Percentiles rank a stretch among this genome's conserved stretches.
phyloP scores from a whole-genome alignment of 2,113 vertebrate species.

The Gorilla gorilla region DNA sequence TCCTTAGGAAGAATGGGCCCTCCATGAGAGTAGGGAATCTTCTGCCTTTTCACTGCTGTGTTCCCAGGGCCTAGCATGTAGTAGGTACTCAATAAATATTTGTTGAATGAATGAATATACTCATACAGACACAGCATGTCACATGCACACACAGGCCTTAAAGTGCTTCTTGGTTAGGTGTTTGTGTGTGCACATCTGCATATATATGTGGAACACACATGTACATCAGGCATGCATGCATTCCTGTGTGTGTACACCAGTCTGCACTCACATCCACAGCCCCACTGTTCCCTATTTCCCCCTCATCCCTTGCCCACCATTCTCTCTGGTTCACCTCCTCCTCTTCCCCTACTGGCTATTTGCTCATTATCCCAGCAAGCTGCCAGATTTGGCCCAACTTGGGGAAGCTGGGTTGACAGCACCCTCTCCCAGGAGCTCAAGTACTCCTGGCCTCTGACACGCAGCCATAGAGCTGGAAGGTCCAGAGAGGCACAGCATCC shows the following conservation, averaged over 20 bases:
- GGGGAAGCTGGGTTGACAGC: not conserved
- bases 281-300: too few relatives aligned
- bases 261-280: not conserved
- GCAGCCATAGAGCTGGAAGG: not conserved
- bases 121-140: not conserved
- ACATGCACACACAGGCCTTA: not conserved
- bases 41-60: not conserved
- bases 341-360: not conserved
- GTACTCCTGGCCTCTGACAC: accelerated
- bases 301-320: not conserved
- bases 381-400: not conserved
- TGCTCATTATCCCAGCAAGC: not conserved
- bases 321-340: not conserved
- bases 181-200: too few relatives aligned
- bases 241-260: too few relatives aligned
- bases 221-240: not conserved
- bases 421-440: accelerated
- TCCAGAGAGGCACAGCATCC: not conserved
- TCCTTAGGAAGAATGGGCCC: not conserved
- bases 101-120: not conserved
- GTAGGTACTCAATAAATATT: not conserved
- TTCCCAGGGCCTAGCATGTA: not conserved
- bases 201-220: not conserved
- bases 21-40: not conserved
- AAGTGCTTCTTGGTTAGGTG: not conserved